These are phyloP conservation scores for Chlorocebus sabaeus DNA, from an alignment of 2,113 vertebrate genomes.

Conservation along the genomic window DNA sequence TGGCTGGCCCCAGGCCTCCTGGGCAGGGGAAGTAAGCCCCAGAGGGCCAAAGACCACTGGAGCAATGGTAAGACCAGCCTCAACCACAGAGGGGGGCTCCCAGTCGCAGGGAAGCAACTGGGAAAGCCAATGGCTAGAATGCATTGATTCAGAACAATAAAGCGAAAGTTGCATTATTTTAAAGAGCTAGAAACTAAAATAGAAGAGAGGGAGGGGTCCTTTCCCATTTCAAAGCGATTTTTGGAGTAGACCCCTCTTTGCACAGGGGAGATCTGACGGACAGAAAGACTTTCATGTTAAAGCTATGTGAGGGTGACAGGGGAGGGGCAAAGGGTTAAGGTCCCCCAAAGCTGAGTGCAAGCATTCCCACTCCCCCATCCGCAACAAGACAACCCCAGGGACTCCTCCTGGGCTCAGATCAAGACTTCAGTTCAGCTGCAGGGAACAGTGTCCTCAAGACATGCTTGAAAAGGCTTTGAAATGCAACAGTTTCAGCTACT, in stretches of 20 bases:
- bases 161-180: not conserved
- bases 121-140: not conserved
- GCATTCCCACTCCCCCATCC: not conserved
- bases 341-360: not conserved
- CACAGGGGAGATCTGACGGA: not conserved
- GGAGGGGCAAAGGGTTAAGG: too few relatives aligned
- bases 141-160: not conserved
- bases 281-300: not conserved
- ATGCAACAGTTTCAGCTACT: not conserved
- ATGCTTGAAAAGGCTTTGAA: not conserved
- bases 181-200: not conserved
- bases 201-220: not conserved
- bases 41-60: not conserved
- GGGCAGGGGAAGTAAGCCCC: not conserved
- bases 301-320: not conserved
- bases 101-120: not conserved
- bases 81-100: not conserved
- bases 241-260: not conserved
- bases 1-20: not conserved
- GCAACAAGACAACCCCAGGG: not conserved
- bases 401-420: not conserved
- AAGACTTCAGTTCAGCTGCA: not conserved
- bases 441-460: not conserved
- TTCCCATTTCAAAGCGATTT: not conserved
- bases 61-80: not conserved